phyloP scores from a whole-genome alignment of 2,888 invertebrate genomes.

The Alcis repandata region DNA sequence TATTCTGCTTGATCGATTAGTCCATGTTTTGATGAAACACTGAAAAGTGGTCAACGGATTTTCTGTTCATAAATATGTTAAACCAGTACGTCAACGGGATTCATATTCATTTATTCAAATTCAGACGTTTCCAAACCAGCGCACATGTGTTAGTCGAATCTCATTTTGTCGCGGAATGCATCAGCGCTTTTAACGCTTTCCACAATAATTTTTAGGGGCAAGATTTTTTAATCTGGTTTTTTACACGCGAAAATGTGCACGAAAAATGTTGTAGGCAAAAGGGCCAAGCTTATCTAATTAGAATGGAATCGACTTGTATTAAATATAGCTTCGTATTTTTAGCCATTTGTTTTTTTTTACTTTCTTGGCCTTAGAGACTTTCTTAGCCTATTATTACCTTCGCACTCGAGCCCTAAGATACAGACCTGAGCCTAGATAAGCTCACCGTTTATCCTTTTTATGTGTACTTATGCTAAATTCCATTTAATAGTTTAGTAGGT shows the following conservation, averaged over 20 bases:
- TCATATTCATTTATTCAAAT: constrained; percentile 37
- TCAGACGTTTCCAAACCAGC: constrained; percentile 27
- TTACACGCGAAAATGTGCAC: no score
- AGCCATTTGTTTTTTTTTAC: no score
- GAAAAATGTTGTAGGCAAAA: background rate
- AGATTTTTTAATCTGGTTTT: no score
- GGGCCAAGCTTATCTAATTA: background rate
- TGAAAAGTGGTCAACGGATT: constrained; percentile 26
- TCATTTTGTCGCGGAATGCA: constrained; percentile 23
- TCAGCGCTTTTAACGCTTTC: constrained; percentile 9
- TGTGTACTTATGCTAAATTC: no score
- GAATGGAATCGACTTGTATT: no score
- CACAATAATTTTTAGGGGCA: background rate
- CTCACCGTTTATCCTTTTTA: no score
- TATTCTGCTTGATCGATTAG: constrained; percentile 2
- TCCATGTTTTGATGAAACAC: constrained; percentile 6
- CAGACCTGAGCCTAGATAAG: no score
- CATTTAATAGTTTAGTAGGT: no score
- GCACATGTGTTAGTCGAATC: constrained; percentile 27
- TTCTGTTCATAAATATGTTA: constrained; percentile 26
- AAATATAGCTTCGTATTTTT: no score
- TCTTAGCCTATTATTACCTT: no score
- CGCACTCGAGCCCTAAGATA: no score
- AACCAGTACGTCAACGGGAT: constrained; percentile 26
- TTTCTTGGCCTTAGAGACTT: no score